Percentiles rank a stretch among this genome's conserved stretches.
phyloP scores from a whole-genome alignment of 1,140 invertebrate species.

The Plectrocnemia conspersa region DNA sequence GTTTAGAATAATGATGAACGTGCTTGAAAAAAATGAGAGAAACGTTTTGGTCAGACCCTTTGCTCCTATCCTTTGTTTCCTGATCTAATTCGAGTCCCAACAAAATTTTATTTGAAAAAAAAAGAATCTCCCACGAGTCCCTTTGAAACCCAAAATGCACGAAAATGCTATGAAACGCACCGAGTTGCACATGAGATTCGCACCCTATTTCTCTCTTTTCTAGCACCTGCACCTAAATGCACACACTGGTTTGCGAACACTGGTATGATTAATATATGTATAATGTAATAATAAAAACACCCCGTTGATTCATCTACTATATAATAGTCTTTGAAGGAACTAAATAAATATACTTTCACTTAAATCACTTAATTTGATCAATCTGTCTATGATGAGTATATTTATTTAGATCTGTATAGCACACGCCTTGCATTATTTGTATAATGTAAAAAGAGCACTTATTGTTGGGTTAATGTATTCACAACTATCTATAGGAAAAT shows the following conservation, averaged over 20 bases:
- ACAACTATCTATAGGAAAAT: no score
- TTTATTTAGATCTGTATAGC: no score
- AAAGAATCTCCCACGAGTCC: not conserved
- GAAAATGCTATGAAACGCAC: conserved; percentile 36
- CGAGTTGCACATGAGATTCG: conserved; percentile 31
- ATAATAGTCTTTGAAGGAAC: no score
- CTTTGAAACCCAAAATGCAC: conserved; percentile 24
- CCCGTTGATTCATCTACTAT: no score
- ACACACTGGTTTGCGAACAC: conserved; percentile 35
- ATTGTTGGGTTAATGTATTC: no score
- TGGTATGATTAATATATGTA: conserved; percentile 30
- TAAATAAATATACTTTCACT: no score
- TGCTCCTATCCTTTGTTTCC: conserved; percentile 9
- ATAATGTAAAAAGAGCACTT: no score
- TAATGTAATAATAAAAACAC: no score
- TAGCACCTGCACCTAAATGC: conserved; percentile 36
- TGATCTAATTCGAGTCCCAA: not conserved
- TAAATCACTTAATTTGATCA: no score
- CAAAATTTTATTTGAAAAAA: conserved; percentile 4
- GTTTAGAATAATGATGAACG: no score
- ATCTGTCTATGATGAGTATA: no score
- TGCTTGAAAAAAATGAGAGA: conserved; percentile 28
- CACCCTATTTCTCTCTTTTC: conserved; percentile 32
- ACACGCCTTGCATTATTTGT: no score
- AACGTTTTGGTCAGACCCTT: conserved; percentile 31